phyloP scores from a whole-genome alignment of 2,888 invertebrate genomes.

The Tuberolachnus salignus region DNA sequence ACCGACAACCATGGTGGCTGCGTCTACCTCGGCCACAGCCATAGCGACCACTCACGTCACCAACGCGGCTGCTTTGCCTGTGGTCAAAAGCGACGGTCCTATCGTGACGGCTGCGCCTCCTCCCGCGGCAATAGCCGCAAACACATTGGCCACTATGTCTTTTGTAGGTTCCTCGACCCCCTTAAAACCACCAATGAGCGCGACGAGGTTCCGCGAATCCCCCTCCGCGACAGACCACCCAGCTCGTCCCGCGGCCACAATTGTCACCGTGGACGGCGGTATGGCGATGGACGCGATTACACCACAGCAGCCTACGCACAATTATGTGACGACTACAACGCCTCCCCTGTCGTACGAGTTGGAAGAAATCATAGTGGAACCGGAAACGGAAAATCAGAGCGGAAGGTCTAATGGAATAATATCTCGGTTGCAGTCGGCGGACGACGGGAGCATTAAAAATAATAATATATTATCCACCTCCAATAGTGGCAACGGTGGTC shows the following conservation, averaged over 20 bases:
- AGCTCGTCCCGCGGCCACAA: not conserved
- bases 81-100: slow-evolving; percentile 19
- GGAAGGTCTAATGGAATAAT: slow-evolving; percentile 4
- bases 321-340: not conserved
- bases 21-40: slow-evolving; percentile 42
- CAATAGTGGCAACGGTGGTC: slow-evolving; percentile 26
- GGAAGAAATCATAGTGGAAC: slow-evolving; percentile 36
- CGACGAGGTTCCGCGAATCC: not conserved
- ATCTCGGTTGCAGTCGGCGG: not conserved
- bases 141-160: slow-evolving; percentile 26
- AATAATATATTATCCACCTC: not conserved
- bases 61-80: slow-evolving; percentile 26
- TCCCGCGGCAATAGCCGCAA: slow-evolving; percentile 28
- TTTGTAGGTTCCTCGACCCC: not conserved
- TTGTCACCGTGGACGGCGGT: not conserved
- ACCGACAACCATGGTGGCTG: not conserved
- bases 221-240: not conserved
- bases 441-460: not conserved
- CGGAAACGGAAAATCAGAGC: slow-evolving; percentile 45
- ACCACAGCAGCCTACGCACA: not conserved
- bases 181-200: not conserved
- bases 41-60: slow-evolving; percentile 39
- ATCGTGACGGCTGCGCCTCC: slow-evolving; percentile 41
- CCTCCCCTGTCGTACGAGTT: slow-evolving; percentile 34
- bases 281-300: not conserved